These are phyloP conservation scores for Ericerus pela DNA, from an alignment of 1,140 invertebrate species.

Conservation along the genomic window DNA sequence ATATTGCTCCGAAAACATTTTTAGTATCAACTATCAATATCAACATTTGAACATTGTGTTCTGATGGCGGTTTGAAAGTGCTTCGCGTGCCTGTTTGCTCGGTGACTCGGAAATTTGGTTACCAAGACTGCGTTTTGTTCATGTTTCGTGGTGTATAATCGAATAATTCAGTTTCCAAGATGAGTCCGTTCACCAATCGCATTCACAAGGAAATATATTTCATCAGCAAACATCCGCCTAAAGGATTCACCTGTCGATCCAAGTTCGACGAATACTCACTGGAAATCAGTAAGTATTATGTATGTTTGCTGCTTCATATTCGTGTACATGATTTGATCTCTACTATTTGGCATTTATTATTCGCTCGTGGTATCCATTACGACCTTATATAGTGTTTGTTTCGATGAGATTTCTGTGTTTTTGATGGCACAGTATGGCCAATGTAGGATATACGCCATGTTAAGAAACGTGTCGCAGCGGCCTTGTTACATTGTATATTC, in stretches of 20 bases:
- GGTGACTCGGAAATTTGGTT: too few relatives aligned
- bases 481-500: neutral
- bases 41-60: too few relatives aligned
- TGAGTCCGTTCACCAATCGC: neutral
- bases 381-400: slow-evolving; percentile 18
- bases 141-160: too few relatives aligned
- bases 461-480: neutral
- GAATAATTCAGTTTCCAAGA: neutral
- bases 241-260: neutral
- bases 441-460: neutral
- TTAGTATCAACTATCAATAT: too few relatives aligned
- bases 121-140: too few relatives aligned
- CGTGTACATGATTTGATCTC: neutral
- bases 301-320: neutral
- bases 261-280: neutral
- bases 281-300: slow-evolving; percentile 2
- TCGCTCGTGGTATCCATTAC: slow-evolving; percentile 15
- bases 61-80: too few relatives aligned
- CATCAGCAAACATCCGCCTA: neutral
- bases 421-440: neutral
- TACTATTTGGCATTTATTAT: slow-evolving; percentile 14
- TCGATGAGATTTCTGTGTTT: neutral
- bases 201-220: slow-evolving; percentile 5
- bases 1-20: too few relatives aligned
- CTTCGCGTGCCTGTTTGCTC: too few relatives aligned